Conservation (phyloP, 2,888 invertebrate species). For the Schizaphis graminum region DNA sequence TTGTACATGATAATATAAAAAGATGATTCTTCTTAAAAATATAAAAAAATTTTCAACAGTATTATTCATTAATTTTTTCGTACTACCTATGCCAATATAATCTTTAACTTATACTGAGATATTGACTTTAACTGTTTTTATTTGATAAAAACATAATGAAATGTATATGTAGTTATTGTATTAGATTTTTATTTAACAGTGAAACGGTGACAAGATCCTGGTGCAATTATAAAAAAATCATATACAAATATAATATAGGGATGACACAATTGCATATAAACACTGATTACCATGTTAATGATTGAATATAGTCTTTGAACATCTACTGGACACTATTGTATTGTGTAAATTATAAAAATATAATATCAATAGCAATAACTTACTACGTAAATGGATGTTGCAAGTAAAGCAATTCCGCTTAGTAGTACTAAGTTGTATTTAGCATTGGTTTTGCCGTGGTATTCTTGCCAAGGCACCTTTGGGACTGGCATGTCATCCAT, state of each 20-base stretch:
- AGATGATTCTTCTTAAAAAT: too few species aligned
- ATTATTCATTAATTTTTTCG: not conserved
- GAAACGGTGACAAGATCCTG: too few species aligned
- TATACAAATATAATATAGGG: too few species aligned
- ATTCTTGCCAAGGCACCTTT: slow-evolving; percentile 82
- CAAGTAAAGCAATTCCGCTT: slow-evolving; percentile 72
- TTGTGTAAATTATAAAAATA: not conserved
- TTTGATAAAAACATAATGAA: not conserved
- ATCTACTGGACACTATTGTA: not conserved
- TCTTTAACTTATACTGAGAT: not conserved
- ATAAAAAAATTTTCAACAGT: not conserved
- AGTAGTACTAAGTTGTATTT: slow-evolving; percentile 79
- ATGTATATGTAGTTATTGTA: not conserved
- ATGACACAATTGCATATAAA: too few species aligned
- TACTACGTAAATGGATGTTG: slow-evolving; percentile 41
- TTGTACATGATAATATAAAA: too few species aligned
- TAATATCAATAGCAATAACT: not conserved
- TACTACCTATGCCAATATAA: not conserved
- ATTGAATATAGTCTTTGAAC: not conserved
- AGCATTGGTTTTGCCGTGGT: slow-evolving; percentile 77
- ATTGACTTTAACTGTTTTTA: too few species aligned
- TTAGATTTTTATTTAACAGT: not conserved
- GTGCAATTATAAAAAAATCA: too few species aligned
- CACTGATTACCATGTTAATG: too few species aligned
- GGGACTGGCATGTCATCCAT: slow-evolving; percentile 86